phyloP scores from a whole-genome alignment of 1,140 invertebrate genomes.

The Temnothorax nylanderi region DNA sequence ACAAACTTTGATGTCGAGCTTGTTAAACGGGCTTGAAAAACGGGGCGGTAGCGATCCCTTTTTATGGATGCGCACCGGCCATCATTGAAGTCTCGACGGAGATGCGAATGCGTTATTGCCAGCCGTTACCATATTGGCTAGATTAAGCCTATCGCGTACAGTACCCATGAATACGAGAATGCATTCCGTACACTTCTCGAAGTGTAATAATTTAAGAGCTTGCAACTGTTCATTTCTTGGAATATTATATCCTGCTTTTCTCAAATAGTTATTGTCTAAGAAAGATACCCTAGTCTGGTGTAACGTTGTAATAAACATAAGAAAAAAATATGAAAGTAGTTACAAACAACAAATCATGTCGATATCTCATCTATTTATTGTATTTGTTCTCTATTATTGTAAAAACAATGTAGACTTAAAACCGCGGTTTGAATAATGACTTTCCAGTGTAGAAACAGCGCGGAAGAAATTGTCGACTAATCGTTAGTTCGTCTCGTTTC shows the following conservation, averaged over 20 bases:
- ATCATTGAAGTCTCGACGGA: neutral
- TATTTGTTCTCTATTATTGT: neutral
- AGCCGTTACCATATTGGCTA: neutral
- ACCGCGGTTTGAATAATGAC: neutral
- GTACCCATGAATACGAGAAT: neutral
- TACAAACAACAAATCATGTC: neutral
- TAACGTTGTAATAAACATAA: neutral
- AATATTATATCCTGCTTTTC: neutral
- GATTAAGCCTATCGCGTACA: conserved; percentile 23
- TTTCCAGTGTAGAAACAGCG: neutral
- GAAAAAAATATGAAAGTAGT: neutral
- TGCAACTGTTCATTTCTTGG: neutral
- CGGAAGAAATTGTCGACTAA: conserved; percentile 42
- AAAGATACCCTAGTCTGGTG: neutral
- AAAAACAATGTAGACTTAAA: neutral
- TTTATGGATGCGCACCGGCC: neutral
- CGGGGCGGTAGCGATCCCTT: neutral
- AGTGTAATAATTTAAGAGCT: neutral
- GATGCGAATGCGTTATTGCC: conserved; percentile 37
- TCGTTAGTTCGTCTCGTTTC: conserved; percentile 32
- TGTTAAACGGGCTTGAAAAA: conserved; percentile 15
- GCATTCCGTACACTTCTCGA: neutral
- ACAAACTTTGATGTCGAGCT: conserved; percentile 21
- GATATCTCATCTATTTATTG: neutral
- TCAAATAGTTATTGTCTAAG: neutral